Base-by-base conservation (phyloP, 2,888 invertebrate genomes). In the Cerastis leucographa region DNA sequence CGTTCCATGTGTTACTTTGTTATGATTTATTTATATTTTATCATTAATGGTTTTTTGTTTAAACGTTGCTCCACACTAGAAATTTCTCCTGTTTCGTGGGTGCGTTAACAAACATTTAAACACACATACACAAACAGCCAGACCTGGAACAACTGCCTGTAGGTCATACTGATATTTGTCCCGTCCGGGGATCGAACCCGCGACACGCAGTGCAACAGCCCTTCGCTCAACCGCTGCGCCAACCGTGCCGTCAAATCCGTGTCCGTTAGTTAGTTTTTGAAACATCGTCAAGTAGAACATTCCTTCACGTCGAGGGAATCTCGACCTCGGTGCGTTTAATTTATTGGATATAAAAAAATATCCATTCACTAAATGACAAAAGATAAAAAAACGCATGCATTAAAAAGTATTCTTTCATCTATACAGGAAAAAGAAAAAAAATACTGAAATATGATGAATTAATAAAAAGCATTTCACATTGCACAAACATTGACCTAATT, bases 401-500 rank as follows among this genome's bases (percentile, higher is more conserved):
- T 29, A 29, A 17, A 4, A 29, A 59, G 22, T 17, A 59, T 2
- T 29, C 17, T 8, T 29, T 3, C 17, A 19, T 29, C 0, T 8
- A 29, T 17, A 0, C 29, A 17, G 0, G 3, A 29, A 17, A 29
- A 29, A 29, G 17, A 8, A 59, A 59, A 25, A 8, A 49, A 49
- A 49, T 35, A 25, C 54, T n/a, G 9, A 54, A 54, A 54, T n/a
- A 5, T 54, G 1, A 54, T 12, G 2, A 25, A n/a, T 3, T n/a
- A 17, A n/a, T 54, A 54, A n/a, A 54, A 12, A 54, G 5, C 29
- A 59, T 9, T 59, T 2, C 19, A 29, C 9, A 29, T 59, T 59
- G 59, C 29, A 29, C 59, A 29, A 59, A 17, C n/a, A 29, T 19
- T 79, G 14, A 42, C 56, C 29, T 49, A 59, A 62, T 62, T 70